Evolutionary conservation across 2,113 vertebrate genomes (phyloP).

Genomic region (Odontophorus gujanensis): DNA sequence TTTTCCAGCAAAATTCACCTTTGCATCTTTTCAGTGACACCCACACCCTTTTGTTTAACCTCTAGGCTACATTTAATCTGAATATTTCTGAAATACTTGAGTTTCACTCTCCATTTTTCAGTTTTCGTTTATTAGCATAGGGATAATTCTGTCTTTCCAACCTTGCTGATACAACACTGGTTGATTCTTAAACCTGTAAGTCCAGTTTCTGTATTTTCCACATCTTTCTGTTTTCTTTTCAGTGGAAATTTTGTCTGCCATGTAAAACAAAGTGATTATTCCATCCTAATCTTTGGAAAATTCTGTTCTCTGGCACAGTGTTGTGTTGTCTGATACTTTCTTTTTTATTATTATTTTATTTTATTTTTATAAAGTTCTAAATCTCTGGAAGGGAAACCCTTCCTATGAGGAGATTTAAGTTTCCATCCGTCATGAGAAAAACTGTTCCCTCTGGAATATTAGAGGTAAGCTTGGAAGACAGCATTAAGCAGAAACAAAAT

Average conservation of each 20-base stretch:
- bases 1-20: not conserved
- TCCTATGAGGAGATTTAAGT: slow-evolving; percentile 65
- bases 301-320: slow-evolving; percentile 52
- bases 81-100: not conserved
- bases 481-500: slow-evolving; percentile 62
- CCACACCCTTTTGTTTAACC: not conserved
- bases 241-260: slow-evolving; percentile 70
- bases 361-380: not conserved
- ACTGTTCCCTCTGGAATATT: slow-evolving; percentile 42
- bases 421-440: slow-evolving; percentile 75
- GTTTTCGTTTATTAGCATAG: not conserved
- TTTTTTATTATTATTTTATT: slow-evolving; percentile 12
- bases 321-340: slow-evolving; percentile 50
- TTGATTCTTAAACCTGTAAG: slow-evolving; percentile 33
- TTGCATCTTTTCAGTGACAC: not conserved
- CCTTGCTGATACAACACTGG: not conserved
- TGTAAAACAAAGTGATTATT: slow-evolving; percentile 74
- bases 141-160: slow-evolving; percentile 31
- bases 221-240: slow-evolving; percentile 63
- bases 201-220: slow-evolving; percentile 66
- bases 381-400: slow-evolving; percentile 77
- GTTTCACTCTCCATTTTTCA: not conserved
- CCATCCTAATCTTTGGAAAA: slow-evolving; percentile 66
- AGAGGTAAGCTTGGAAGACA: slow-evolving; percentile 52
- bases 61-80: not conserved